These are phyloP conservation scores for Aphrocallistes beatrix DNA, from an alignment of 37 sponge, comb jelly and placozoan species.

Conservation along the genomic window DNA sequence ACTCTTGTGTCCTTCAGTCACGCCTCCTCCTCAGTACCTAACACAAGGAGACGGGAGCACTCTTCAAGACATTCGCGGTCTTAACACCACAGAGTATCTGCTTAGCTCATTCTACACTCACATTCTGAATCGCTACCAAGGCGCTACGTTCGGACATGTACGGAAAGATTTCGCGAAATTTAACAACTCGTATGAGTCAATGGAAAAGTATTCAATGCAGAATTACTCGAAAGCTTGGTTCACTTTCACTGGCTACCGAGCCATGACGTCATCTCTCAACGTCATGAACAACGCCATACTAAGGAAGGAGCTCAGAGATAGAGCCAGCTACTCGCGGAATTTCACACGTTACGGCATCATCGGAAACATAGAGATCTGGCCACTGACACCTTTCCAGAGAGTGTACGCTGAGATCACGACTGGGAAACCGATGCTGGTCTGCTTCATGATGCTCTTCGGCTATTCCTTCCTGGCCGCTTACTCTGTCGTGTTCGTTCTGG, in stretches of 20 bases:
- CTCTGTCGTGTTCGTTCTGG: background rate
- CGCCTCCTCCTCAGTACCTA: background rate
- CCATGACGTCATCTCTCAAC: background rate
- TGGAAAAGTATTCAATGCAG: background rate
- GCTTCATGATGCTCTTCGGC: background rate
- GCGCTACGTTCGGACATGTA: background rate
- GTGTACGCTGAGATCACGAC: background rate
- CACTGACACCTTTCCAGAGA: background rate
- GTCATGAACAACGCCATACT: background rate
- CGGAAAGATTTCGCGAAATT: background rate
- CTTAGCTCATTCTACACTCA: background rate
- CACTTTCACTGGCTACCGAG: background rate
- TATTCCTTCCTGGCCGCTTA: background rate
- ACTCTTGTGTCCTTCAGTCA: background rate
- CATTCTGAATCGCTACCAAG: background rate
- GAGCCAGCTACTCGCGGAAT: background rate
- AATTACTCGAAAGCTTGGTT: background rate
- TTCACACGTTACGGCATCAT: background rate
- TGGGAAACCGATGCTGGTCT: background rate
- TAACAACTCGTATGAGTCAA: background rate
- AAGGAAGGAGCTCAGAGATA: background rate
- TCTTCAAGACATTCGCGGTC: background rate
- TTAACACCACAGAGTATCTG: background rate
- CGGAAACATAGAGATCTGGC: background rate
- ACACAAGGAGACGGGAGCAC: background rate